phyloP scores from a whole-genome alignment of 1,140 invertebrate genomes.

The Drosophila varians region DNA sequence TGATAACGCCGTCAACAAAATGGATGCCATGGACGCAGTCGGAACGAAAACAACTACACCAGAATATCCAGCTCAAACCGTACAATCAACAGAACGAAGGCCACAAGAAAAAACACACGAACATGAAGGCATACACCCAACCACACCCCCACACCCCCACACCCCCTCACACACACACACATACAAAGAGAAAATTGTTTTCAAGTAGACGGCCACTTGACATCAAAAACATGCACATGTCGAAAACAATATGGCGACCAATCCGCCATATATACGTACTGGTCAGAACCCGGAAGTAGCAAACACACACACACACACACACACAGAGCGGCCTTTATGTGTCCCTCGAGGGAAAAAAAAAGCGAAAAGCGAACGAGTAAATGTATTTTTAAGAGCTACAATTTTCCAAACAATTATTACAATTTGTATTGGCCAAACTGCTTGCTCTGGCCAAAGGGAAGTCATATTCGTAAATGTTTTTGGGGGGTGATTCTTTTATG shows the following conservation, averaged over 20 bases:
- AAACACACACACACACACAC: slow-evolving; percentile 29
- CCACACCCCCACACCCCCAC: background rate
- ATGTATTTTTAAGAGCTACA: slow-evolving; percentile 75
- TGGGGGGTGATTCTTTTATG: background rate
- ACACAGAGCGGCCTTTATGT: slow-evolving; percentile 39
- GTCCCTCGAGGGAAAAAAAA: slow-evolving; percentile 37
- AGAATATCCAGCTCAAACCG: slow-evolving; percentile 17
- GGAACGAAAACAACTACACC: slow-evolving; percentile 48
- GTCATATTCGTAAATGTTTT: slow-evolving; percentile 9
- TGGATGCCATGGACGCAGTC: slow-evolving; percentile 66
- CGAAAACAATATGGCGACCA: slow-evolving; percentile 73
- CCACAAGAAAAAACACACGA: slow-evolving; percentile 10
- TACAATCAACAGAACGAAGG: slow-evolving; percentile 39
- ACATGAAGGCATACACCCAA: background rate
- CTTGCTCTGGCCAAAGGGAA: slow-evolving; percentile 28
- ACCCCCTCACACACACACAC: slow-evolving; percentile 1
- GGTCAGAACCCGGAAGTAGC: slow-evolving; percentile 58
- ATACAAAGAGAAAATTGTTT: slow-evolving; percentile 60
- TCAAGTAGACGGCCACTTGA: slow-evolving; percentile 73
- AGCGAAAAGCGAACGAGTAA: background rate
- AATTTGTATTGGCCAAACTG: slow-evolving; percentile 61
- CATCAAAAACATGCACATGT: slow-evolving; percentile 76
- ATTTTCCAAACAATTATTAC: slow-evolving; percentile 79
- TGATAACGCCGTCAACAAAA: slow-evolving; percentile 79
- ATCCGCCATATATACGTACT: slow-evolving; percentile 21